Base-by-base conservation (phyloP, 2,113 vertebrate genomes). In the cat (Felis catus) region DNA sequence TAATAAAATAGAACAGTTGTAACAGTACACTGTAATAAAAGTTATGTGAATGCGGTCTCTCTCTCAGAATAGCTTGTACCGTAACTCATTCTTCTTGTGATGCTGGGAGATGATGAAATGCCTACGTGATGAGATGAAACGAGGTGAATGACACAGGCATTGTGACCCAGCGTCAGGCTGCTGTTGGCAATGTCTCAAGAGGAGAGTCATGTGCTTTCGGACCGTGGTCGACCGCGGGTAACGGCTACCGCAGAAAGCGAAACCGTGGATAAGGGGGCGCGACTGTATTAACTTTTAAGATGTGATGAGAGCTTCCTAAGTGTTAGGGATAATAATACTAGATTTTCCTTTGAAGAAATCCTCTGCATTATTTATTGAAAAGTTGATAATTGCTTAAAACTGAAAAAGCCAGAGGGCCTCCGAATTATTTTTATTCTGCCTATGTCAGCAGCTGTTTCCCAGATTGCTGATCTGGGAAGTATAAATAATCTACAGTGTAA, bases 311-410 rank as follows among this genome's bases (percentile, higher is more conserved):
- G 13, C 39, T 83, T 91, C 45, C 31, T 81, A 53, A 85, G 61
- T 33, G 84, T 65, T 76, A 91, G 23, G 87, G 89, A 84, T 84
- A 73, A 95, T 83, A 89, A 91, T 39, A 71, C 33, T 66, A 83
- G 65, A 4, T 84, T 92, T 91, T 70, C 39, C 79, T 97, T 95
- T 87, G 94, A 96, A 97, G 81, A 91, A 95, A 89, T 63, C 14
- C 16, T 96, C 95, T 84, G 63, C 36, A 84, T 97, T 95, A 87
- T 96, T 96, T 96, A 95, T 82, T 71, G 23, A 93, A 94, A 97
- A 97, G 61, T 91, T 94, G 84, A n/a, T 91, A 33, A 68, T 93
- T 94, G 53, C 93, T 90, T 94, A 68, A 88, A 87, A 88, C 48
- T 55, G 51, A 84, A 88, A 94, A 78, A 65, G 39, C 86, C 76